Conservation (phyloP, 92 coral and sea anemone genomes). For the Isaurus tuberculatus region DNA sequence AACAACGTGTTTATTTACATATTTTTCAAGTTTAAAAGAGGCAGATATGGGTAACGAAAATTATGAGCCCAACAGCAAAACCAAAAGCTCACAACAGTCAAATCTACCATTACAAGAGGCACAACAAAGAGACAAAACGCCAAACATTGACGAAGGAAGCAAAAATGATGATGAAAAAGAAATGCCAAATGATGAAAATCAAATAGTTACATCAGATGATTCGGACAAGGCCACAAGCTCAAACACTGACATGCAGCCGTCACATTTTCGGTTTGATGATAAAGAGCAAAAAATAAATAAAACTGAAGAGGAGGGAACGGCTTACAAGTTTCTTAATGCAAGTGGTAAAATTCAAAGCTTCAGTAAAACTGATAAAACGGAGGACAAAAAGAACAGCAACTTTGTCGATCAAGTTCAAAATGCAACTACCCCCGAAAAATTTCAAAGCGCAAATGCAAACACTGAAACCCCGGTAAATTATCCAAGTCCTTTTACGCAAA, state of each 20-base stretch:
- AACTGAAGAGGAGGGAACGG: background rate
- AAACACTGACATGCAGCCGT: background rate
- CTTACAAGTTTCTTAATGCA: conserved; percentile 34
- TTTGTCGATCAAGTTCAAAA: conserved; percentile 17
- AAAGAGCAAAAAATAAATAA: background rate
- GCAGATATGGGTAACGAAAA: background rate
- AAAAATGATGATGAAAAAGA: conserved; percentile 6
- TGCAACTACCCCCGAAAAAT: background rate
- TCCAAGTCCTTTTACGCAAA: background rate
- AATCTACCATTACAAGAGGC: background rate
- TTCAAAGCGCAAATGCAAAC: background rate
- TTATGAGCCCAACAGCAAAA: background rate
- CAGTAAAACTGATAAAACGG: conserved; percentile 4
- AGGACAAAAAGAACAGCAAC: background rate
- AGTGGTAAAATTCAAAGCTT: conserved; percentile 36
- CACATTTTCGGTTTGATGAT: conserved; percentile 15
- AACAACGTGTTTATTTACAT: background rate
- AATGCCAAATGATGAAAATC: background rate
- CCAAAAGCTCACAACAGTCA: conserved; percentile 10
- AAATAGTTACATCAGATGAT: background rate
- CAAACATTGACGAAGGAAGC: background rate
- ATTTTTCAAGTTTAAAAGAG: background rate
- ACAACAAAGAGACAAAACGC: conserved; percentile 2
- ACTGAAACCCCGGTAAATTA: background rate
- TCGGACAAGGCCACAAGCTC: background rate